Percentiles rank a stretch among this genome's conserved stretches.
phyloP scores from a whole-genome alignment of 1,140 invertebrate genomes.

The Drosophila ficusphila region DNA sequence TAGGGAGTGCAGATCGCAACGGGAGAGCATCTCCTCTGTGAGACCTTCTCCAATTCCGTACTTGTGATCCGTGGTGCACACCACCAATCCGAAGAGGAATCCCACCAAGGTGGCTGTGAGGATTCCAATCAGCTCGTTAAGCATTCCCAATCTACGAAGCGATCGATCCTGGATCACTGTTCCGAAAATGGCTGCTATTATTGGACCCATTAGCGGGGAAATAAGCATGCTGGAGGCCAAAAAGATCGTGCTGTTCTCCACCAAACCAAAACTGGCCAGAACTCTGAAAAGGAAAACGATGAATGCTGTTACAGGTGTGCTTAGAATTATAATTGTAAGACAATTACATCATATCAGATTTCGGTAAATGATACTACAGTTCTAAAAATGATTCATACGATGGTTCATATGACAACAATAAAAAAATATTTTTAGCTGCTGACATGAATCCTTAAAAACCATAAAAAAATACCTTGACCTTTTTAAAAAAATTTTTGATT shows the following conservation, averaged over 20 bases:
- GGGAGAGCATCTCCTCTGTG: constrained; percentile 89
- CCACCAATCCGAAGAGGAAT: constrained; percentile 88
- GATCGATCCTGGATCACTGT: constrained; percentile 88
- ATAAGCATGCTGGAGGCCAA: constrained; percentile 92
- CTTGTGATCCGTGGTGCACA: constrained; percentile 85
- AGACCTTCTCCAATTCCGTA: constrained; percentile 88
- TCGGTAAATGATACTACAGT: background rate
- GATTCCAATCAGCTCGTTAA: constrained; percentile 88
- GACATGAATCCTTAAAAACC: no score
- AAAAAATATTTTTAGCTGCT: background rate
- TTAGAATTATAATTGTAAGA: background rate
- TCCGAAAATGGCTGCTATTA: constrained; percentile 90
- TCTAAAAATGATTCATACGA: no score
- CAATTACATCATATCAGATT: background rate
- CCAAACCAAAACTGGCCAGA: constrained; percentile 88
- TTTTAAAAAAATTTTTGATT: no score
- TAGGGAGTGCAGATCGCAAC: constrained; percentile 87
- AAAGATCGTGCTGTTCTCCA: constrained; percentile 91
- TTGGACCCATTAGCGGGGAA: constrained; percentile 91
- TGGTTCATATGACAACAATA: no score
- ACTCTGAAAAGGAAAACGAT: constrained; percentile 74
- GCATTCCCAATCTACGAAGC: constrained; percentile 86
- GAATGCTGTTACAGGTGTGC: background rate
- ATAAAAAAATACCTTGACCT: no score
- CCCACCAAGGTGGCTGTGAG: constrained; percentile 87